Evolutionary conservation across 2,113 vertebrate species (phyloP).

Genomic region (Pedetes capensis): DNA sequence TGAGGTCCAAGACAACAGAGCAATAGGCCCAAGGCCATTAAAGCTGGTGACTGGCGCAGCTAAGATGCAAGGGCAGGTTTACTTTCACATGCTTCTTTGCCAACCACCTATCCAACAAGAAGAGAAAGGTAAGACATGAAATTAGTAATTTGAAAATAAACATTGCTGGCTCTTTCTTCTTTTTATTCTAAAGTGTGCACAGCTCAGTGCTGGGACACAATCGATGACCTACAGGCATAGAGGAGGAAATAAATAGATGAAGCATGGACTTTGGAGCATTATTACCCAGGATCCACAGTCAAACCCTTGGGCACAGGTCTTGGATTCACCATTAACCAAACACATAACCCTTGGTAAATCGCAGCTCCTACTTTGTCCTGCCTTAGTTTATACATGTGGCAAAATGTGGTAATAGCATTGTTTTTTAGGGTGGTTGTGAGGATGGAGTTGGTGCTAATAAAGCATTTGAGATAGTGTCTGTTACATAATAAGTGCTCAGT

Average conservation of each 20-base stretch:
- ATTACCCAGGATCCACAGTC: background rate
- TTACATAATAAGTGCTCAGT: background rate
- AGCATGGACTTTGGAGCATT: background rate
- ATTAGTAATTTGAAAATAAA: background rate
- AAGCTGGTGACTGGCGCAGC: background rate
- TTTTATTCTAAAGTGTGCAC: background rate
- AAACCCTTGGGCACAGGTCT: accelerated
- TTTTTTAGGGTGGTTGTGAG: background rate
- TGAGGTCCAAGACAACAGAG: background rate
- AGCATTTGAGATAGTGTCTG: background rate
- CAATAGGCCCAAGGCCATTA: background rate
- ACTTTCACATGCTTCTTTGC: background rate
- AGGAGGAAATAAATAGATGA: background rate
- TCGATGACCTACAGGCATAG: background rate
- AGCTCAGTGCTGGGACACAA: background rate
- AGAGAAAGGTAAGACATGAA: background rate
- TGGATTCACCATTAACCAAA: background rate
- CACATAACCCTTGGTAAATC: background rate
- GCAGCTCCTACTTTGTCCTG: accelerated
- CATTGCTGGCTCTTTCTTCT: background rate
- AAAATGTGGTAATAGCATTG: background rate
- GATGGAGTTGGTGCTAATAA: background rate
- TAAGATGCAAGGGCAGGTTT: background rate
- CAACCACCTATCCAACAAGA: background rate
- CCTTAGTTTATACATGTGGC: background rate